Percentiles rank a stretch among this genome's conserved stretches.
Evolutionary conservation across 2,888 invertebrate genomes (phyloP).

Genomic region (Entomobrya multifasciata): DNA sequence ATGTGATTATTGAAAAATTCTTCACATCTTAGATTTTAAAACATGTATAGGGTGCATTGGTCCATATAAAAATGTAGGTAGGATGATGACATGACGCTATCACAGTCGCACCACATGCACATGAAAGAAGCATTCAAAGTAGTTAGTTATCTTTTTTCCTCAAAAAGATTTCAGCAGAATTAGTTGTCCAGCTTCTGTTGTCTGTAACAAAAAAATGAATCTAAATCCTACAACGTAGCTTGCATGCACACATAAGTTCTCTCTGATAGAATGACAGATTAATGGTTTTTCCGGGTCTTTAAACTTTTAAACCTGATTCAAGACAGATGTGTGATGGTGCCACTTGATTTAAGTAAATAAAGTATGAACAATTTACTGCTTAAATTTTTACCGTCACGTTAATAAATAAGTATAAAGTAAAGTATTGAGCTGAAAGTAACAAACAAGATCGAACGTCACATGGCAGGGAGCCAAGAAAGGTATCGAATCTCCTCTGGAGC

Average conservation of each 20-base stretch:
- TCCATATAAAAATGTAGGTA: too few species aligned
- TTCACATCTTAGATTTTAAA: too few species aligned
- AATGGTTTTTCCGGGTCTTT: slow-evolving; percentile 63
- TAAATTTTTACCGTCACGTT: slow-evolving; percentile 51
- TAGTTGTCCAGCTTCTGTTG: too few species aligned
- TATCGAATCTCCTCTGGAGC: slow-evolving; percentile 68
- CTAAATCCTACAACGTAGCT: background rate
- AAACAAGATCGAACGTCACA: slow-evolving; percentile 46
- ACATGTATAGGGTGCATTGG: too few species aligned
- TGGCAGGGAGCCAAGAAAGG: slow-evolving; percentile 58
- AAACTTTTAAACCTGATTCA: slow-evolving; percentile 50
- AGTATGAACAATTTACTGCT: slow-evolving; percentile 37
- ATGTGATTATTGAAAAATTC: too few species aligned
- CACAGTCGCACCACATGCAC: too few species aligned
- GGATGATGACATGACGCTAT: too few species aligned
- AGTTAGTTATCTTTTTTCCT: too few species aligned
- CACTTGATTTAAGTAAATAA: slow-evolving; percentile 32
- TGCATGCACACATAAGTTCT: background rate
- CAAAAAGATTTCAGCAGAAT: too few species aligned
- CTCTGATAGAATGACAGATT: slow-evolving; percentile 57
- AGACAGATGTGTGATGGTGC: slow-evolving; percentile 61
- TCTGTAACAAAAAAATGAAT: background rate
- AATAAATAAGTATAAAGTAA: slow-evolving; percentile 48
- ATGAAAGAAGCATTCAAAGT: too few species aligned
- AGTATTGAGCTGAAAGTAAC: slow-evolving; percentile 28